Evolutionary conservation across 1,140 invertebrate species (phyloP).

Genomic region (Scaptomyza montana): DNA sequence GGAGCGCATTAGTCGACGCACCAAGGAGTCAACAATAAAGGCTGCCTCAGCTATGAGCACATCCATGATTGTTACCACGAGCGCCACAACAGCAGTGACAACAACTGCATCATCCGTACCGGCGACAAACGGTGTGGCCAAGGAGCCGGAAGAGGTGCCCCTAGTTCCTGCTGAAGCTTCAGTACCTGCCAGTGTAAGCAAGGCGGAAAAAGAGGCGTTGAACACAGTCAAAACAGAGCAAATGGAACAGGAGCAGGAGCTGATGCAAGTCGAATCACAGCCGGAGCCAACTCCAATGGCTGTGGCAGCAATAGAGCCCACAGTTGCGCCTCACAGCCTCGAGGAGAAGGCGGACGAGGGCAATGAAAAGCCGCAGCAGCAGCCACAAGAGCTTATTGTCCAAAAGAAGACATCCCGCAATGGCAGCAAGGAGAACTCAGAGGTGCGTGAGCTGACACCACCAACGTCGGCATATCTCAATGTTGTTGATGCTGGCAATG

Average conservation of each 20-base stretch:
- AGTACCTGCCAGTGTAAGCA: constrained; percentile 51
- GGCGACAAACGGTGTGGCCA: constrained; percentile 59
- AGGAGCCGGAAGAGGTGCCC: constrained; percentile 39
- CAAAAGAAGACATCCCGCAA: constrained; percentile 62
- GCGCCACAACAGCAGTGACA: constrained; percentile 23
- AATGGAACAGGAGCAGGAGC: constrained; percentile 45
- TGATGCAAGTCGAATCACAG: background rate
- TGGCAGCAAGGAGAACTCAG: constrained; percentile 78
- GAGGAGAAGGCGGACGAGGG: constrained; percentile 83
- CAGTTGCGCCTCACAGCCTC: constrained; percentile 49
- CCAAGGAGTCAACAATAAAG: constrained; percentile 66
- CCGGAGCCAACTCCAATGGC: constrained; percentile 29
- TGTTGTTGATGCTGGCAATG: constrained; percentile 49
- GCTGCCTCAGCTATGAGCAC: constrained; percentile 59
- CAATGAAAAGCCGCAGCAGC: constrained; percentile 73
- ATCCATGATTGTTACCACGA: constrained; percentile 70
- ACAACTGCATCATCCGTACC: constrained; percentile 6
- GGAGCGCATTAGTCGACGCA: constrained; percentile 71
- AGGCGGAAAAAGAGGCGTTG: constrained; percentile 82
- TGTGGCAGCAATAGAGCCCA: constrained; percentile 40
- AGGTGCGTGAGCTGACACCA: constrained; percentile 76
- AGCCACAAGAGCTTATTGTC: constrained; percentile 14
- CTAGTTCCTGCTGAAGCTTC: constrained; percentile 23
- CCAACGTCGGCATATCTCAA: constrained; percentile 31
- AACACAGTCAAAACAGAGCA: constrained; percentile 83